Base-by-base conservation (phyloP, 2,797 vertebrate species). In the Clarias platycephalus region DNA sequence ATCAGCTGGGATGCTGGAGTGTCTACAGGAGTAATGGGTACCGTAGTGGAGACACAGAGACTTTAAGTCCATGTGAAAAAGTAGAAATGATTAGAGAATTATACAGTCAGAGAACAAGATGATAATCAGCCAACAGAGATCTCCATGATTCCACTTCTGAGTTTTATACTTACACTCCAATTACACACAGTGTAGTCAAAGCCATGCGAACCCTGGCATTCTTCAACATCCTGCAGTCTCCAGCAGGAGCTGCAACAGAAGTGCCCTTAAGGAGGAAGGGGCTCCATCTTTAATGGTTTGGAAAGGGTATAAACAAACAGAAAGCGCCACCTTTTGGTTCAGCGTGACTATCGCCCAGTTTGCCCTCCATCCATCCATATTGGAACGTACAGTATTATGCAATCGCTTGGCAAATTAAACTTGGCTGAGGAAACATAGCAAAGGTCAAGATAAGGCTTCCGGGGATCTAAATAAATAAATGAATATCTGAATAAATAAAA, bases 271-370 rank as follows among this genome's bases (percentile, higher is more conserved):
- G 20, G 55, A 34, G 34, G 20, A 44, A 28, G 13, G 62, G 34
- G 20, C 53, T 49, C n/a, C 7, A n/a, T 66, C 31, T 86, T 44
- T 26, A 72, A 80, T 18, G 82, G 53, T 63, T 77, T 83, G 82
- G 22, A 83, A 75, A 86, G 53, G 70, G 53, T 57, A 84, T 84
- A 82, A 78, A 44, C 83, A 83, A 83, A 57, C 57, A 71, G 68
- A 82, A 77, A 85, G 88, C 83, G 80, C 70, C 84, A 86, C 67
- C 86, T 89, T 87, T 86, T 81, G 86, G 77, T 81, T 71, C 74
- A 28, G 12, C 28, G 6, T 49, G 83, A 89, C 71, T 87, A 85
- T 60, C 86, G 81, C 83, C 75, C 82, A 44, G 71, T 80, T 55
- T 81, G 62, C 53, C 70, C 82, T 49, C 49, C 49, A 53, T 49